Conservation (phyloP, 2,888 invertebrate genomes). For the Andrena marginata region DNA sequence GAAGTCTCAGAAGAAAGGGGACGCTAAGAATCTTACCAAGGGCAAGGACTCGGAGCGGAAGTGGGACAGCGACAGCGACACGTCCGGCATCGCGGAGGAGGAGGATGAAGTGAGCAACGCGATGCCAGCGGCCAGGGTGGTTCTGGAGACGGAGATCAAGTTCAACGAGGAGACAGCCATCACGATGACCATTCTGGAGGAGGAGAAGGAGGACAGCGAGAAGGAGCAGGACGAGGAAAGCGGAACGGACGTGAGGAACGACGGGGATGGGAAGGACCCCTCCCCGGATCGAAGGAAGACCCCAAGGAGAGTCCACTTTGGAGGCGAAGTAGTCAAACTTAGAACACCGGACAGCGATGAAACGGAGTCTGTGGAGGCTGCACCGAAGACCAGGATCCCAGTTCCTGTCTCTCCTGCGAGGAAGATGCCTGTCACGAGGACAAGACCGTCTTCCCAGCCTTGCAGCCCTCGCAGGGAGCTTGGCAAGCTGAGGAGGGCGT, state of each 20-base stretch:
- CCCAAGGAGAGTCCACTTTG: constrained; percentile 92
- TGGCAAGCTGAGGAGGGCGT: constrained; percentile 50
- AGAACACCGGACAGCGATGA: constrained; percentile 94
- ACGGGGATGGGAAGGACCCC: constrained; percentile 71
- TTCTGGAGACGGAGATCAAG: constrained; percentile 93
- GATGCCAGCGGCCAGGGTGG: constrained; percentile 85
- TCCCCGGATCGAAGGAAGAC: constrained; percentile 85
- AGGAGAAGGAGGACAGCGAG: constrained; percentile 86
- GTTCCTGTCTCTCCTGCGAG: constrained; percentile 85
- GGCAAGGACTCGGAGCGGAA: constrained; percentile 36
- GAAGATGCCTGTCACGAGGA: constrained; percentile 77
- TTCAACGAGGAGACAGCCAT: constrained; percentile 92
- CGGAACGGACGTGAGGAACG: constrained; percentile 76
- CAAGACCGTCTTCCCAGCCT: constrained; percentile 71
- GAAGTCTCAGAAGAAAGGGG: constrained; percentile 17
- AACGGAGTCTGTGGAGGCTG: constrained; percentile 81
- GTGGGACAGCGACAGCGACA: constrained; percentile 78
- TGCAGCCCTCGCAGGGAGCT: constrained; percentile 67
- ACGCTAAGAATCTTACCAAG: constrained; percentile 7
- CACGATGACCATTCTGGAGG: constrained; percentile 94
- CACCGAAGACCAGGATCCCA: constrained; percentile 84
- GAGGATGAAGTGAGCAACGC: constrained; percentile 71
- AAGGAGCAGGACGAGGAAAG: constrained; percentile 67
- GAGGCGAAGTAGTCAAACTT: constrained; percentile 94
- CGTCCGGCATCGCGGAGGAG: constrained; percentile 78